A percentile compares a stretch with the other conserved stretches of the same genome.
Evolutionary conservation across 2,888 invertebrate genomes (phyloP).

Genomic region (Acleris literana): DNA sequence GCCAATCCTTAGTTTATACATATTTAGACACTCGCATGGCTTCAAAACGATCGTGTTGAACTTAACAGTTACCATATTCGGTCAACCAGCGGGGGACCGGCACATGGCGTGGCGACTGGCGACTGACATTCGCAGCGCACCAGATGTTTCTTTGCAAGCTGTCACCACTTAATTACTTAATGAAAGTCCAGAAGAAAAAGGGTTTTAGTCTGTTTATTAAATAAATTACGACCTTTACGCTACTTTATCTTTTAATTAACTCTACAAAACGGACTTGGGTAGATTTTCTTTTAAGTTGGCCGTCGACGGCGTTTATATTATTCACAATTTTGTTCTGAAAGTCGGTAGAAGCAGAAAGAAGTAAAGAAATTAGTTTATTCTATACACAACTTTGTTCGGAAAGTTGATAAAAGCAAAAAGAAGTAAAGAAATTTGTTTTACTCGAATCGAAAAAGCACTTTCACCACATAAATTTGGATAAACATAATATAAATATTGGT

Average conservation of each 20-base stretch:
- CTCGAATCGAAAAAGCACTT: too few relatives aligned
- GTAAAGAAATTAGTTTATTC: too few relatives aligned
- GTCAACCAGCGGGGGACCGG: slow-evolving; percentile 34
- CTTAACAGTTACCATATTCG: slow-evolving; percentile 36
- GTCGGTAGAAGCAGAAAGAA: neutral
- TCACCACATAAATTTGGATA: too few relatives aligned
- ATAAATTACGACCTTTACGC: slow-evolving; percentile 17
- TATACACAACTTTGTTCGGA: too few relatives aligned
- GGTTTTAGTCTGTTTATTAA: neutral
- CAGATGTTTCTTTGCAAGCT: slow-evolving; percentile 41
- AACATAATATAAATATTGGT: too few relatives aligned
- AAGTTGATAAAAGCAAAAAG: too few relatives aligned
- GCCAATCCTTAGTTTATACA: neutral
- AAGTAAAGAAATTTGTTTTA: too few relatives aligned
- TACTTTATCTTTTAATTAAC: slow-evolving; percentile 24
- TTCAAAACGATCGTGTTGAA: slow-evolving; percentile 1
- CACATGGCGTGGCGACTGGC: slow-evolving; percentile 39
- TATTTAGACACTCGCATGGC: neutral
- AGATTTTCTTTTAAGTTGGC: slow-evolving; percentile 9
- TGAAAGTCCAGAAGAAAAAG: neutral
- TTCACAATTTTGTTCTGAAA: neutral
- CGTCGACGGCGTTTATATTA: neutral
- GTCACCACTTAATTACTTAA: slow-evolving; percentile 1
- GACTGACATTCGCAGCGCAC: slow-evolving; percentile 37
- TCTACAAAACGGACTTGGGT: slow-evolving; percentile 2